phyloP scores from a whole-genome alignment of 2,113 vertebrate species.

The Typhlomys cinereus region DNA sequence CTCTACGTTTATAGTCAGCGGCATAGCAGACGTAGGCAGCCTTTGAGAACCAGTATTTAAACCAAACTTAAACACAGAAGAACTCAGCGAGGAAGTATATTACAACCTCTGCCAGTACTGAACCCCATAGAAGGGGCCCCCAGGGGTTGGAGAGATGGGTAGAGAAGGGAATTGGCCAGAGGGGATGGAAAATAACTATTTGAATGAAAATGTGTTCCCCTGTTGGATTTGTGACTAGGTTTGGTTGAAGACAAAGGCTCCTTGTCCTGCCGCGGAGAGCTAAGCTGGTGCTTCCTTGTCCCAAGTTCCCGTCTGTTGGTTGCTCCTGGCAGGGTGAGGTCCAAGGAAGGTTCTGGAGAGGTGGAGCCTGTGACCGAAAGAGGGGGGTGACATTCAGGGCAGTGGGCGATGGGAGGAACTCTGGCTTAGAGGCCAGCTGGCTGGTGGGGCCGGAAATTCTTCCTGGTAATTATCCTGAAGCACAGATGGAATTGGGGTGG shows the following conservation, averaged over 20 bases:
- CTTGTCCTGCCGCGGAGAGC: slow-evolving; percentile 45
- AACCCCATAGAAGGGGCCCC: neutral
- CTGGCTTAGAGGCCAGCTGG: slow-evolving; percentile 14
- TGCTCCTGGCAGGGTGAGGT: neutral
- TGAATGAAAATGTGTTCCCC: slow-evolving; percentile 17
- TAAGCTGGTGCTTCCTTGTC: slow-evolving; percentile 53
- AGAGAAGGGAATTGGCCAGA: neutral
- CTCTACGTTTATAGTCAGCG: too few species aligned
- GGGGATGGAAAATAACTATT: slow-evolving; percentile 14
- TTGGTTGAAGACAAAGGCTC: slow-evolving; percentile 63
- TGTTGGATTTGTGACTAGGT: slow-evolving; percentile 25
- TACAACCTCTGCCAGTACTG: neutral
- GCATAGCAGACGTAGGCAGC: too few species aligned
- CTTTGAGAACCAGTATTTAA: neutral
- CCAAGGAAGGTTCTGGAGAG: neutral
- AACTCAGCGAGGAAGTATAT: neutral
- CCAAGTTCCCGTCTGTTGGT: neutral
- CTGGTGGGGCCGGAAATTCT: neutral
- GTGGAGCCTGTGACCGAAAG: neutral
- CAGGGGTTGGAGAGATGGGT: neutral
- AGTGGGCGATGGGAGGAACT: neutral
- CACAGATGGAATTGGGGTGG: neutral
- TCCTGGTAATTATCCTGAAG: neutral
- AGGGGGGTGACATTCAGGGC: neutral
- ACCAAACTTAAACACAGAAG: neutral